Percentiles rank a stretch among this genome's conserved stretches.
Conservation (phyloP, 2,888 invertebrate species). For the Dinocampus coccinellae region DNA sequence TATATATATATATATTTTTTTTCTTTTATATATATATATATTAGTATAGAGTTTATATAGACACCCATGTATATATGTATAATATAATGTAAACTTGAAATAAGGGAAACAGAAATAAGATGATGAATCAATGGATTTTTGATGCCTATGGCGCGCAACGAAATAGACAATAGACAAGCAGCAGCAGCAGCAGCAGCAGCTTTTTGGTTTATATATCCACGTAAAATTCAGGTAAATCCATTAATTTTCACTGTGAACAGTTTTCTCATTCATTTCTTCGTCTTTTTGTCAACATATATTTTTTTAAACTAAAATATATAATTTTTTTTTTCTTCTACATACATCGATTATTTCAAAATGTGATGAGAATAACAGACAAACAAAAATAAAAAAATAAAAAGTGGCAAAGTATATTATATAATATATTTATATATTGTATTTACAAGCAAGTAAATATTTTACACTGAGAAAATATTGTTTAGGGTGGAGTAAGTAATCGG, state of each 20-base stretch:
- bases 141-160: not conserved
- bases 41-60: too few species aligned
- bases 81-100: not conserved
- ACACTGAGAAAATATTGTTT: conserved; percentile 18
- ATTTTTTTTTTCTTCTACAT: too few species aligned
- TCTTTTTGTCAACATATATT: too few species aligned
- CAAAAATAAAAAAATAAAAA: too few species aligned
- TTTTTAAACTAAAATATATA: too few species aligned
- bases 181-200: not conserved
- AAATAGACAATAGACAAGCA: conserved; percentile 1
- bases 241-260: too few species aligned
- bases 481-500: conserved; percentile 29
- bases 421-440: too few species aligned
- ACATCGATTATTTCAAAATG: too few species aligned
- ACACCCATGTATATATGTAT: not conserved
- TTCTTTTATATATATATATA: not conserved
- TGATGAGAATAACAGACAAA: too few species aligned
- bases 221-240: not conserved
- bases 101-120: conserved; percentile 5
- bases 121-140: not conserved
- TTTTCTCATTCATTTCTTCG: too few species aligned
- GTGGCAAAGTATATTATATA: too few species aligned
- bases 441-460: conserved; percentile 23
- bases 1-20: not conserved
- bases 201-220: not conserved